These are phyloP conservation scores for Lamprotornis superbus DNA, from an alignment of 2,113 vertebrate genomes.

Conservation along the genomic window DNA sequence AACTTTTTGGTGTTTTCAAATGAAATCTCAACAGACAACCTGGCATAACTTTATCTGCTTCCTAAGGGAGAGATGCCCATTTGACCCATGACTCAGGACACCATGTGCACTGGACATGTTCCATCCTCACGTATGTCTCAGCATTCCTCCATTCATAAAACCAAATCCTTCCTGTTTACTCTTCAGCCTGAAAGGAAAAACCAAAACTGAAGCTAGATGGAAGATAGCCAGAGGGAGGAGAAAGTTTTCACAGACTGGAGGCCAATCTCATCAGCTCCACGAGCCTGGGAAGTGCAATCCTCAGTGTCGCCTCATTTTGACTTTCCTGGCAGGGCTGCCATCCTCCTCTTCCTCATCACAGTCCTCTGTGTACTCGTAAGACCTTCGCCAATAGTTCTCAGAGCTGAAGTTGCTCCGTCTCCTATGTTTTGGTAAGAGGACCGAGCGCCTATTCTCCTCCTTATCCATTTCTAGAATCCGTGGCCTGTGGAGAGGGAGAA, in stretches of 20 bases:
- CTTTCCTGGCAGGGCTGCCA: conserved; percentile 84
- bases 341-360: conserved; percentile 73
- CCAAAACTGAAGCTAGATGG: conserved; percentile 67
- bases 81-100: conserved; percentile 49
- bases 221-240: conserved; percentile 60
- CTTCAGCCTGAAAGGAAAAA: conserved; percentile 71
- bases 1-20: conserved; percentile 72
- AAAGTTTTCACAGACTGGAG: conserved; percentile 64
- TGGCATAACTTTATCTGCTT: conserved; percentile 60
- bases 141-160: conserved; percentile 59
- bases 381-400: conserved; percentile 89
- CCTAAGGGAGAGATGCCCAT: conserved; percentile 29
- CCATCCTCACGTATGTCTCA: conserved; percentile 41
- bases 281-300: conserved; percentile 30
- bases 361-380: conserved; percentile 76
- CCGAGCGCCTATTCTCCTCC: conserved; percentile 91
- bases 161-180: conserved; percentile 66
- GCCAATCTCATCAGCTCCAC: conserved; percentile 40
- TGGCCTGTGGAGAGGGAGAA: conserved; percentile 74
- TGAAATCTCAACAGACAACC: conserved; percentile 65
- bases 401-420: conserved; percentile 82
- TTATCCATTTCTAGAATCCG: conserved; percentile 98
- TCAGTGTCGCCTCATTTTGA: conserved; percentile 98
- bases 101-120: conserved; percentile 24
- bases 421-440: conserved; percentile 81